Percentiles rank a stretch among this genome's conserved stretches.
phyloP scores from a whole-genome alignment of 2,113 vertebrate genomes.

The Lycocorax pyrrhopterus region DNA sequence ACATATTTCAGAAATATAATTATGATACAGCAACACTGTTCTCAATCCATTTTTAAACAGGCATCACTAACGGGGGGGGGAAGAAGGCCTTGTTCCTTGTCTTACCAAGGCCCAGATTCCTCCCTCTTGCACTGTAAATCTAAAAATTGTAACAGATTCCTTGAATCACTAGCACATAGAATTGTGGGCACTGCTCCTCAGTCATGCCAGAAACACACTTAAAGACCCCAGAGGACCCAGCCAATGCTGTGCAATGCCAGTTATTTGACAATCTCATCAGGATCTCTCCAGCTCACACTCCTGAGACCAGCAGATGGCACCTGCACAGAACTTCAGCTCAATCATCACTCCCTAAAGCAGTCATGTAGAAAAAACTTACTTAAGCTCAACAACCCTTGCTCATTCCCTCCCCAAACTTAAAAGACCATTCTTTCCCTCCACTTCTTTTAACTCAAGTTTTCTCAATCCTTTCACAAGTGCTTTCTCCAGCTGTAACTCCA shows the following conservation, averaged over 20 bases:
- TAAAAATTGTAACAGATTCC: neutral
- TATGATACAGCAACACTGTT: neutral
- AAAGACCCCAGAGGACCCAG: neutral
- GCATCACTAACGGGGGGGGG: neutral
- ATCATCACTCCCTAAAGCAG: neutral
- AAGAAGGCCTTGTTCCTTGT: neutral
- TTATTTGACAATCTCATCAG: neutral
- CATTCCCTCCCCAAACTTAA: neutral
- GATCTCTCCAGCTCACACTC: neutral
- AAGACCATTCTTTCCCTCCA: neutral
- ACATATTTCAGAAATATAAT: neutral
- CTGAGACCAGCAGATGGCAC: neutral
- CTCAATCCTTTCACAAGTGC: neutral
- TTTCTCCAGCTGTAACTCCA: neutral
- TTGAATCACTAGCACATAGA: neutral
- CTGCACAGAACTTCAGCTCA: neutral
- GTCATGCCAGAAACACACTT: neutral
- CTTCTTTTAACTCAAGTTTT: neutral
- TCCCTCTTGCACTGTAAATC: neutral
- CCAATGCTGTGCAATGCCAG: neutral
- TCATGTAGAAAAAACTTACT: neutral
- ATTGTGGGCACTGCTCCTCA: neutral
- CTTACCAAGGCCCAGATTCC: neutral
- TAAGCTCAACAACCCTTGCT: neutral
- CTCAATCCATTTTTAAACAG: neutral